phyloP scores from a whole-genome alignment of 2,797 vertebrate genomes.

The Periparus ater region DNA sequence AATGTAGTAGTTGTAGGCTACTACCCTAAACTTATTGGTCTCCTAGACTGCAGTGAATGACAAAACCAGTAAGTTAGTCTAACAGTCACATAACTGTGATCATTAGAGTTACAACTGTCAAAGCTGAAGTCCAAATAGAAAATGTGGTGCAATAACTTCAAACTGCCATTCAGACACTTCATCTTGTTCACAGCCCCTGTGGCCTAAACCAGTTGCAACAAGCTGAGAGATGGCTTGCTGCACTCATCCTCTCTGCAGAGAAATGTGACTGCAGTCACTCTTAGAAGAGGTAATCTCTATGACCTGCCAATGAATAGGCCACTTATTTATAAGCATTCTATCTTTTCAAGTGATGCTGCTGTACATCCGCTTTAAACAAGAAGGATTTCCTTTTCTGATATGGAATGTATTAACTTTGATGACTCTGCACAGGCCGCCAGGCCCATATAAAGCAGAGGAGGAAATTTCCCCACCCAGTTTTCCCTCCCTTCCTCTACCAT shows the following conservation, averaged over 20 bases:
- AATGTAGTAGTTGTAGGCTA: neutral
- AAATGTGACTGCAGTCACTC: neutral
- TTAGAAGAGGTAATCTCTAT: constrained; percentile 6
- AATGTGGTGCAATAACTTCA: neutral
- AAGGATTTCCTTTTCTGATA: constrained; percentile 61
- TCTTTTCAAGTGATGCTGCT: constrained; percentile 40
- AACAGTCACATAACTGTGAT: neutral
- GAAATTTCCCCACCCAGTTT: constrained; percentile 53
- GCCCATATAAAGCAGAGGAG: constrained; percentile 52
- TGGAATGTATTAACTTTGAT: constrained; percentile 35
- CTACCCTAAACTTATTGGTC: neutral
- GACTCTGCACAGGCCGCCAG: constrained; percentile 11
- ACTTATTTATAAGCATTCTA: constrained; percentile 49
- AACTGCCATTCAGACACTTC: neutral
- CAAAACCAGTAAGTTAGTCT: neutral
- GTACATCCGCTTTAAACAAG: constrained; percentile 49
- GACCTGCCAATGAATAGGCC: neutral
- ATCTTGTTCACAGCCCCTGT: neutral
- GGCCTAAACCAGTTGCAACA: neutral
- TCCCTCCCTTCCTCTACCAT: constrained; percentile 20
- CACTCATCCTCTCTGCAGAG: neutral
- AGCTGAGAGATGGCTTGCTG: neutral
- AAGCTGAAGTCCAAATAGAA: neutral
- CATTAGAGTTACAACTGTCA: neutral
- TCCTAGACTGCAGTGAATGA: neutral